Evolutionary conservation across 2,113 vertebrate genomes (phyloP).

Genomic region (Tympanuchus pallidicinctus): DNA sequence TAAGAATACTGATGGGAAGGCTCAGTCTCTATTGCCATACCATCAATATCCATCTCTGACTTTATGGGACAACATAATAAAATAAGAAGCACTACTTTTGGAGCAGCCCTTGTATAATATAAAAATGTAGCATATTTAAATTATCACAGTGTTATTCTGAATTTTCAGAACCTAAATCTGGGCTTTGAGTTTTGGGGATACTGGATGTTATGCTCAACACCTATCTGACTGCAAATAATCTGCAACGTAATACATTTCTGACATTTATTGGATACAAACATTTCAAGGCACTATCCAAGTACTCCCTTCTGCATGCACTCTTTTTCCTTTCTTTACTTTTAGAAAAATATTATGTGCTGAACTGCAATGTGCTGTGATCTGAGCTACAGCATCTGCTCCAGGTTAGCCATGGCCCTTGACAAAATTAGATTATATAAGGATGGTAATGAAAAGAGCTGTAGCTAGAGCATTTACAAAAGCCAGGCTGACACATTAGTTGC

Average conservation of each 20-base stretch:
- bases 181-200: neutral
- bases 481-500: slow-evolving; percentile 39
- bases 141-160: neutral
- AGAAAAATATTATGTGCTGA: slow-evolving; percentile 31
- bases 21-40: no score
- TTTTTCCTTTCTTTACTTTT: neutral
- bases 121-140: neutral
- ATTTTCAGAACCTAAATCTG: neutral
- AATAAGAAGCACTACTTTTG: no score
- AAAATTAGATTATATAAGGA: slow-evolving; percentile 60
- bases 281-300: neutral
- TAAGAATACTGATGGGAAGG: no score
- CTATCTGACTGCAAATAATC: neutral
- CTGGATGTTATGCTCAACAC: neutral
- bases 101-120: neutral
- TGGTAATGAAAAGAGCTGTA: slow-evolving; percentile 65
- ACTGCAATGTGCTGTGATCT: neutral
- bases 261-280: neutral
- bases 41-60: no score
- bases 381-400: slow-evolving; percentile 42
- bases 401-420: slow-evolving; percentile 59
- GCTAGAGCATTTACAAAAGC: slow-evolving; percentile 42
- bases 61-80: no score
- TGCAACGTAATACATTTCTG: neutral
- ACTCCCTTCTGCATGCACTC: neutral